Percentiles rank a stretch among this genome's conserved stretches.
These are phyloP conservation scores for Notodonta dromedarius DNA, from an alignment of 2,888 invertebrate species.

Conservation along the genomic window DNA sequence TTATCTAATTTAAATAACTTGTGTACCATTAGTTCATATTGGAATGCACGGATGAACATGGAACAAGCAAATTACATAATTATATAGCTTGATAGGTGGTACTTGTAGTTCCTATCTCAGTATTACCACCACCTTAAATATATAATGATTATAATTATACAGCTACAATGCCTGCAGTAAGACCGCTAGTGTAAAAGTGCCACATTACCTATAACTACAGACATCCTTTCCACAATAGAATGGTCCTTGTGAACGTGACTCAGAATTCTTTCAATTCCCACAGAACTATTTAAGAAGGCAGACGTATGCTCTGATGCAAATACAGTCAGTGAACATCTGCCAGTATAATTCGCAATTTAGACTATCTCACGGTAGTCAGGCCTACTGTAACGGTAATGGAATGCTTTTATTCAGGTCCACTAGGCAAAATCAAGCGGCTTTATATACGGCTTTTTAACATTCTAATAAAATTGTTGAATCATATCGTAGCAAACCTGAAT, in stretches of 20 bases:
- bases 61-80: neutral
- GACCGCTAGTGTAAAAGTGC: constrained; percentile 22
- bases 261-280: constrained; percentile 34
- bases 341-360: constrained; percentile 9
- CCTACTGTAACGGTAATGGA: constrained; percentile 16
- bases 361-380: constrained; percentile 6
- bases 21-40: too few relatives aligned
- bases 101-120: neutral
- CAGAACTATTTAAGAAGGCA: neutral
- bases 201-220: constrained; percentile 40
- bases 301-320: neutral
- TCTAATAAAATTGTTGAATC: too few relatives aligned
- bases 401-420: too few relatives aligned
- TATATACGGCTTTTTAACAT: too few relatives aligned
- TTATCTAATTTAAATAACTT: too few relatives aligned
- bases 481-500: too few relatives aligned
- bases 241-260: constrained; percentile 49
- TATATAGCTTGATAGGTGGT: too few relatives aligned
- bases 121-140: too few relatives aligned
- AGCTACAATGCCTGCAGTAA: too few relatives aligned
- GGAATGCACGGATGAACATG: too few relatives aligned
- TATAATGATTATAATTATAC: too few relatives aligned
- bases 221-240: constrained; percentile 55
- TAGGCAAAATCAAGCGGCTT: too few relatives aligned
- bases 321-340: neutral